Base-by-base conservation (phyloP, 1,140 invertebrate genomes). In the Tetragnatha versicolor region DNA sequence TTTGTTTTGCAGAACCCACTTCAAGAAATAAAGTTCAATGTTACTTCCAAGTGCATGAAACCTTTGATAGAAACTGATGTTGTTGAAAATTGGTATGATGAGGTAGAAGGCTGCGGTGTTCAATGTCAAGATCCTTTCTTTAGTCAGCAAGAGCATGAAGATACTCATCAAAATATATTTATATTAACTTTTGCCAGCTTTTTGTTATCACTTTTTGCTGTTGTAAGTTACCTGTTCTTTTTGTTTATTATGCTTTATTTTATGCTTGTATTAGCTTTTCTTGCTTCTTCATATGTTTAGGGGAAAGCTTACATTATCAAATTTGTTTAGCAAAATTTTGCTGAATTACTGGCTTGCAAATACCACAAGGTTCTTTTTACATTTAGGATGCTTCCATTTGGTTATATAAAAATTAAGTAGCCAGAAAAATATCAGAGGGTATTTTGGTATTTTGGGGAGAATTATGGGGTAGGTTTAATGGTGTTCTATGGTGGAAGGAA, bases 81-180 rank as follows among this genome's bases (percentile, higher is more conserved):
- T 83, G 85, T 88, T 27, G 87, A 90, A 31, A 93, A 92, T 83
- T 93, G 93, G 87, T 96, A 94, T 86, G 90, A 93, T 81, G 93
- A 91, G 61, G 91, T 97, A 81, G 93, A 96, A 79, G 94, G 94
- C 0, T 98, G 96, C 88, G 95, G 94, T 7, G 85, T 95, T 0
- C 92, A 92, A 47, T 98, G 96, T 85, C 90, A 92, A 81, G 92
- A 96, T 87, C 94, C 95, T 0, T 85, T 93, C 14, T 97, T 92
- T 85, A 93, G 91, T 0, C 88, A 90, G 39, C 91, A 93, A 79
- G 93, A 97, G 84, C 92, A 95, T 81, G 86, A 90, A 14, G 90
- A 94, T 83, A 92, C 96, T 68, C 92, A 94, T 83, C 90, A 90
- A 45, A 89, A 96, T 27, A 90, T 96, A 25, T 89, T 88, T 14